Percentiles rank a stretch among this genome's conserved stretches.
These are phyloP conservation scores for Drosophila arizonae DNA, from an alignment of 1,140 invertebrate genomes.

Conservation along the genomic window DNA sequence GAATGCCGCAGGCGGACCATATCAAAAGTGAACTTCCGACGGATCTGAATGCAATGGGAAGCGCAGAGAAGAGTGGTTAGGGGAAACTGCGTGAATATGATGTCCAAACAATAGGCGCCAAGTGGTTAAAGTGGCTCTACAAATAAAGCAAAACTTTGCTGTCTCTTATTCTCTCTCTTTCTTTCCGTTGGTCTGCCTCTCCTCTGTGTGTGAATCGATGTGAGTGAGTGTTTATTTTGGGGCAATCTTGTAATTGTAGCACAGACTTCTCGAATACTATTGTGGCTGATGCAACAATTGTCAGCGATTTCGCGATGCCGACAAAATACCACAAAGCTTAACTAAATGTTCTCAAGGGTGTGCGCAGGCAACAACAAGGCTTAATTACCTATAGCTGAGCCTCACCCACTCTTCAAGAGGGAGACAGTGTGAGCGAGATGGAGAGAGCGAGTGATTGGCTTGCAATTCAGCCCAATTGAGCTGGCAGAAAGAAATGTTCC, in stretches of 20 bases:
- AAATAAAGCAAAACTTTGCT: conserved; percentile 18
- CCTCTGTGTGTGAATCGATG: conserved; percentile 7
- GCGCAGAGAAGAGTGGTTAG: conserved; percentile 41
- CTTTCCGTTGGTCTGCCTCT: neutral
- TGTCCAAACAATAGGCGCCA: conserved; percentile 37
- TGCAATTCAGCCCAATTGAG: conserved; percentile 41
- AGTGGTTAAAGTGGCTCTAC: conserved; percentile 29
- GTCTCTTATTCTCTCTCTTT: neutral
- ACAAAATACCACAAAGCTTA: conserved; percentile 8
- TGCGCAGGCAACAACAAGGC: neutral
- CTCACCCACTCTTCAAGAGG: neutral
- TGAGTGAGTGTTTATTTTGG: conserved; percentile 34
- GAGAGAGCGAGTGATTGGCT: conserved; percentile 5
- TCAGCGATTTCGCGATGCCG: conserved; percentile 38
- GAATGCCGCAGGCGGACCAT: conserved; percentile 89
- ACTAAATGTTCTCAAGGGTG: conserved; percentile 34
- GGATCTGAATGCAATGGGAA: conserved; percentile 83
- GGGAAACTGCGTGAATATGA: conserved; percentile 9
- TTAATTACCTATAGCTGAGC: conserved; percentile 18
- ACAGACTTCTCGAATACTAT: conserved; percentile 19
- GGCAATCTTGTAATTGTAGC: conserved; percentile 53
- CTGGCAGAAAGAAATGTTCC: conserved; percentile 16
- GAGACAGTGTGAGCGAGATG: too few relatives aligned
- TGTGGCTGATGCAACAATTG: conserved; percentile 67
- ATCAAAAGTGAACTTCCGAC: conserved; percentile 88